Percentiles rank a stretch among this genome's conserved stretches.
Conservation (phyloP, 35 echinoderm and acorn worm species). For the Anneissia japonica region DNA sequence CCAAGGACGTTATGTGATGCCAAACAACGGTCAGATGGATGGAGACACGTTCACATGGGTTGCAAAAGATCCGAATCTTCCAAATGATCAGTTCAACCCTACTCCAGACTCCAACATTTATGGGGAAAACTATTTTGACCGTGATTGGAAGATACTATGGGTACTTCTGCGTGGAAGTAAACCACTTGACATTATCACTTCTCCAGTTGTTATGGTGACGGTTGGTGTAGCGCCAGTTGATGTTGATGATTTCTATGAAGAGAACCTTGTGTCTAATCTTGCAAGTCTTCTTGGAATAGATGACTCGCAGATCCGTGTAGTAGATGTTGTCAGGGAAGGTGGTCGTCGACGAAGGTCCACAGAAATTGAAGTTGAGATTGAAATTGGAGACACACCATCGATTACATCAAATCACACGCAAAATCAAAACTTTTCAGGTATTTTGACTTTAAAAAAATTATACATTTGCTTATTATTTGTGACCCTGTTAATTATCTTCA, state of each 20-base stretch:
- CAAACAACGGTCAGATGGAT: slow-evolving; percentile 39
- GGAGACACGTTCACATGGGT: slow-evolving; percentile 9
- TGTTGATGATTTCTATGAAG: slow-evolving; percentile 40
- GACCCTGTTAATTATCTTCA: no score
- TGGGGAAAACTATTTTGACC: slow-evolving; percentile 38
- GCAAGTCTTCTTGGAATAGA: slow-evolving; percentile 19
- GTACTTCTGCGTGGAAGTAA: slow-evolving; percentile 4
- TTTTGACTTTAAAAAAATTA: no score
- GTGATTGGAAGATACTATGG: not conserved
- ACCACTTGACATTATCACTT: slow-evolving; percentile 12
- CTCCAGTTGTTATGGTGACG: slow-evolving; percentile 15
- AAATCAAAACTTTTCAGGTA: no score
- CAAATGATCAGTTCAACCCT: slow-evolving; percentile 12
- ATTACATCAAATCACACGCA: not conserved
- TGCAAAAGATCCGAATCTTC: slow-evolving; percentile 5
- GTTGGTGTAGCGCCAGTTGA: slow-evolving; percentile 16
- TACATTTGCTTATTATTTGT: no score
- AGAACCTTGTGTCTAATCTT: slow-evolving; percentile 22
- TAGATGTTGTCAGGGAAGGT: slow-evolving; percentile 25
- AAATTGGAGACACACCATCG: slow-evolving; percentile 24
- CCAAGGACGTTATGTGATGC: slow-evolving; percentile 38
- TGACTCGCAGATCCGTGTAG: slow-evolving; percentile 14
- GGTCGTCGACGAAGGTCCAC: not conserved
- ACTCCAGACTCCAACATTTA: slow-evolving; percentile 1
- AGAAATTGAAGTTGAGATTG: slow-evolving; percentile 3